phyloP scores from a whole-genome alignment of 2,113 vertebrate genomes.

The Anolis sagrei region DNA sequence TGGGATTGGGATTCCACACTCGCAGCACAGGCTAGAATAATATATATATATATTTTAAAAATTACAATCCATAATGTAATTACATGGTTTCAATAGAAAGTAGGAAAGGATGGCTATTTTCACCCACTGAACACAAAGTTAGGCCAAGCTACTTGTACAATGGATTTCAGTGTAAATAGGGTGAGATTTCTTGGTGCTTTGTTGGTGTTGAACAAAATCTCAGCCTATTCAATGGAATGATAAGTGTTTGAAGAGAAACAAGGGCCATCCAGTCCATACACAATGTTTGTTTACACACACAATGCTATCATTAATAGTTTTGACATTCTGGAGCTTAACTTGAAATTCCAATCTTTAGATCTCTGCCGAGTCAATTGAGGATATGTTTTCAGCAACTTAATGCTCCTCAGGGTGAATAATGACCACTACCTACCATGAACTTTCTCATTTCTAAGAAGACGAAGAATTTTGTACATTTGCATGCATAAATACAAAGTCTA shows the following conservation, averaged over 20 bases:
- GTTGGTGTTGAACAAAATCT: too few species aligned
- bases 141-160: too few species aligned
- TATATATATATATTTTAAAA: background rate
- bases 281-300: background rate
- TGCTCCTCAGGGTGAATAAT: background rate
- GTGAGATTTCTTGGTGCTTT: too few species aligned
- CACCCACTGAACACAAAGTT: too few species aligned
- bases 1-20: constrained; percentile 89
- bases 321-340: background rate
- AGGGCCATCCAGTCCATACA: too few species aligned
- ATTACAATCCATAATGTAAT: constrained; percentile 15
- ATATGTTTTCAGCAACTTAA: background rate
- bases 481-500: background rate
- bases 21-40: constrained; percentile 88
- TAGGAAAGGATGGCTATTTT: background rate
- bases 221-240: too few species aligned
- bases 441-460: too few species aligned
- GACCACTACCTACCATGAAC: too few species aligned
- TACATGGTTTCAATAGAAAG: background rate
- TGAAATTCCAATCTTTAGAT: background rate
- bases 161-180: too few species aligned
- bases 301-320: background rate
- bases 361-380: background rate
- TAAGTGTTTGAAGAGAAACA: too few species aligned
- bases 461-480: background rate